phyloP scores from a whole-genome alignment of 23 tunicate species.

The Oikopleura vanhoeffeni region DNA sequence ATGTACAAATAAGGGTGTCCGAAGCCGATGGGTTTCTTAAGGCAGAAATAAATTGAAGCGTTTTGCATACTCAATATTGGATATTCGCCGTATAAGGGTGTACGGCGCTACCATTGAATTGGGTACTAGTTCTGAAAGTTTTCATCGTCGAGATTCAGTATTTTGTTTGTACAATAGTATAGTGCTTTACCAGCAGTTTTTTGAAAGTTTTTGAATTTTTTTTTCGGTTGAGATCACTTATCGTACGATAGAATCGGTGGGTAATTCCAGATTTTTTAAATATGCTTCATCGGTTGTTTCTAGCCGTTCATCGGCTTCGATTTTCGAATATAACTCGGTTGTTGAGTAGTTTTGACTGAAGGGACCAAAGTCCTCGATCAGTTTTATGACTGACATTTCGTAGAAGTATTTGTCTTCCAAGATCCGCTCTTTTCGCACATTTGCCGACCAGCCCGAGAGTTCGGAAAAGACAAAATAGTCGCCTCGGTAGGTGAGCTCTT shows the following conservation, averaged over 20 bases:
- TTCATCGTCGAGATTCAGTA: too few relatives aligned
- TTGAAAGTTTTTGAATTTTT: too few relatives aligned
- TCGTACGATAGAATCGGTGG: not conserved
- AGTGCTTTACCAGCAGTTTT: too few relatives aligned
- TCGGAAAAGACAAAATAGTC: not conserved
- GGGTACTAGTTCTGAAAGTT: too few relatives aligned
- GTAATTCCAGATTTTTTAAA: not conserved
- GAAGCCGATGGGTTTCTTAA: too few relatives aligned
- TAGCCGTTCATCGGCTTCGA: not conserved
- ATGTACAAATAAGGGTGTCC: too few relatives aligned
- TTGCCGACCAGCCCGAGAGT: constrained; percentile 12
- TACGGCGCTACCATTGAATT: too few relatives aligned
- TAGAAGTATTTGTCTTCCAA: constrained; percentile 1
- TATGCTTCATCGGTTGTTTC: not conserved
- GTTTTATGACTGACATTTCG: constrained; percentile 14
- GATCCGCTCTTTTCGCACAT: constrained; percentile 13
- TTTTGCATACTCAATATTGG: too few relatives aligned
- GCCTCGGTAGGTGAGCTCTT: constrained; percentile 7
- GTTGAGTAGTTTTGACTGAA: not conserved
- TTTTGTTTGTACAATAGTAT: too few relatives aligned
- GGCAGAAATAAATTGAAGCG: too few relatives aligned
- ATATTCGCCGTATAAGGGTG: too few relatives aligned
- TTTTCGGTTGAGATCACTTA: not conserved
- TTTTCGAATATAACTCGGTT: not conserved
- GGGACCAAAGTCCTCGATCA: constrained; percentile 11